Conservation (phyloP, 2,797 vertebrate species). For the Neopelma chrysocephalum region DNA sequence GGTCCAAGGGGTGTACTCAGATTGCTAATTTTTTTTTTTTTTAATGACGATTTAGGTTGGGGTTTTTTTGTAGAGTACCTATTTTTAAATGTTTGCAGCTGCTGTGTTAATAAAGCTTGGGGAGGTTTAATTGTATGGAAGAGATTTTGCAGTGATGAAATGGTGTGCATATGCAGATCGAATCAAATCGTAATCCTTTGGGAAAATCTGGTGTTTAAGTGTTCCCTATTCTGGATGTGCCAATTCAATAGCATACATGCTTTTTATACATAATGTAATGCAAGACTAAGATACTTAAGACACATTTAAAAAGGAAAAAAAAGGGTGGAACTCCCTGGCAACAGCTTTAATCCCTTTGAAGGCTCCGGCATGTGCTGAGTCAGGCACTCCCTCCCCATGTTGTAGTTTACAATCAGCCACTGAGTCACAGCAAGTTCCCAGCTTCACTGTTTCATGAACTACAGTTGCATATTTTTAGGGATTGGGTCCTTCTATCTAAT, state of each 20-base stretch:
- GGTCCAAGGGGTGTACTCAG: not conserved
- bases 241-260: not conserved
- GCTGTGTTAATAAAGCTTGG: not conserved
- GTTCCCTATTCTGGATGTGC: not conserved
- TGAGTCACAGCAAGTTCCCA: constrained; percentile 30
- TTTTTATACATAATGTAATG: constrained; percentile 9
- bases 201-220: constrained; percentile 23
- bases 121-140: not conserved
- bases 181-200: not conserved
- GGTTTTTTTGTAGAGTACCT: not conserved
- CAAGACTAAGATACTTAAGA: constrained; percentile 35
- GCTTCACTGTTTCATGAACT: constrained; percentile 4
- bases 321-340: constrained; percentile 42
- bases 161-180: not conserved
- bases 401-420: constrained; percentile 21
- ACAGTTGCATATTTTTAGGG: not conserved
- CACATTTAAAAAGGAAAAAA: not conserved
- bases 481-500: not conserved
- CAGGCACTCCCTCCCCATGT: not conserved
- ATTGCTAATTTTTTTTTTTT: not conserved
- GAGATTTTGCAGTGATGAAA: constrained; percentile 13
- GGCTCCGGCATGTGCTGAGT: constrained; percentile 29
- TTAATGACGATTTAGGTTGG: not conserved
- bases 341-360: constrained; percentile 28
- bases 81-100: not conserved